Evolutionary conservation across 2,113 vertebrate species (phyloP).

Genomic region (Chrysochloris asiatica): DNA sequence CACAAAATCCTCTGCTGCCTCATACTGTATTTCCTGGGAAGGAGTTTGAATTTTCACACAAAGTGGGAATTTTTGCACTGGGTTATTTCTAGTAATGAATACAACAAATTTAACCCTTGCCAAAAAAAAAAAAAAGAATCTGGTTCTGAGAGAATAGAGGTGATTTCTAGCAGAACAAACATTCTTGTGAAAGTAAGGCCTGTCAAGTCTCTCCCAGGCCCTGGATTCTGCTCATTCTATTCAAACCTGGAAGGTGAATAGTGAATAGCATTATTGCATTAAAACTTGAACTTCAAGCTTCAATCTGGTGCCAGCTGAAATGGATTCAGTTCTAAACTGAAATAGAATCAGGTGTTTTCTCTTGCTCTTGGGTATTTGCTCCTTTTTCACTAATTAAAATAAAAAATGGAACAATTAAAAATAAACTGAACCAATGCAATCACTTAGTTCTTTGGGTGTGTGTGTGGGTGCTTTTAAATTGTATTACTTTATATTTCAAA

Average conservation of each 20-base stretch:
- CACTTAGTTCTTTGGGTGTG: constrained; percentile 10
- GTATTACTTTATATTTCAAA: constrained; percentile 65
- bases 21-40: neutral
- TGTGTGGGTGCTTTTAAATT: constrained; percentile 15
- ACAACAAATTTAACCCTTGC: neutral
- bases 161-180: rapidly evolving
- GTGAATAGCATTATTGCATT: no score
- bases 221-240: rapidly evolving
- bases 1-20: neutral
- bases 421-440: constrained; percentile 41
- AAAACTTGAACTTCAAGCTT: neutral
- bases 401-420: constrained; percentile 51
- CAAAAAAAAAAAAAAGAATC: no score
- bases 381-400: neutral
- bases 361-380: neutral
- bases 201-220: no score
- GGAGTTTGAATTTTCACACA: neutral
- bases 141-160: neutral
- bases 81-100: neutral
- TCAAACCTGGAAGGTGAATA: neutral
- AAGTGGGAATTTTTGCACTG: neutral
- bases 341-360: neutral
- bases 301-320: neutral
- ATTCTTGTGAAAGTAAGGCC: neutral
- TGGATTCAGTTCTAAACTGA: neutral